phyloP scores from a whole-genome alignment of 2,113 vertebrate genomes.

The Zingel zingel region DNA sequence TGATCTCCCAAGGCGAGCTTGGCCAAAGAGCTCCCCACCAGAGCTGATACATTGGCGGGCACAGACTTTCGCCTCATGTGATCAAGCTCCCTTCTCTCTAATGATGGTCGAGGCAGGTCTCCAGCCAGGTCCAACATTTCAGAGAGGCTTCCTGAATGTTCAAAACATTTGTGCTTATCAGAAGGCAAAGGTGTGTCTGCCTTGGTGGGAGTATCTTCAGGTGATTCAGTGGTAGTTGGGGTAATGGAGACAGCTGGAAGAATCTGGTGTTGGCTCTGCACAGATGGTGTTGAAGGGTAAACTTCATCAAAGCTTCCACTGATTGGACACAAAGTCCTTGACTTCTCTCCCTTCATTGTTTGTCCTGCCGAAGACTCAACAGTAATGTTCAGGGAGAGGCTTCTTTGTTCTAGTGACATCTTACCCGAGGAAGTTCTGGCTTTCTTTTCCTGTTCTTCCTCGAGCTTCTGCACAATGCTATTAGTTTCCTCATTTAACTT shows the following conservation, averaged over 20 bases:
- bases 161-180: conserved; percentile 34
- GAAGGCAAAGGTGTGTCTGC: conserved; percentile 18
- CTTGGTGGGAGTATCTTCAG: conserved; percentile 13
- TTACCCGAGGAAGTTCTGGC: conserved; percentile 25
- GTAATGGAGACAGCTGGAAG: conserved; percentile 56
- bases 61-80: conserved; percentile 73
- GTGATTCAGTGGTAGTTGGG: conserved; percentile 24
- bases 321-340: conserved; percentile 45
- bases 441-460: conserved; percentile 28
- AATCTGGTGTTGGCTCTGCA: conserved; percentile 25
- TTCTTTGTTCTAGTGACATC: conserved; percentile 50
- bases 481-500: conserved; percentile 25
- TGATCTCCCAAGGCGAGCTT: conserved; percentile 62
- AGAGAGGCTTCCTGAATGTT: conserved; percentile 59
- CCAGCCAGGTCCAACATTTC: conserved; percentile 79
- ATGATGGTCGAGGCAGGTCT: conserved; percentile 51
- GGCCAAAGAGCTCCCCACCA: conserved; percentile 67
- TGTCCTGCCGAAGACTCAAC: conserved; percentile 30
- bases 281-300: conserved; percentile 36
- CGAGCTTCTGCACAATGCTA: background rate
- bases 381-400: conserved; percentile 53
- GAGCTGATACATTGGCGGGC: conserved; percentile 61
- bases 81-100: conserved; percentile 57
- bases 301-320: conserved; percentile 59
- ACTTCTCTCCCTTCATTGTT: background rate